Percentiles rank a stretch among this genome's conserved stretches.
Conservation (phyloP, 1,140 invertebrate species). For the Listronotus oregonensis region DNA sequence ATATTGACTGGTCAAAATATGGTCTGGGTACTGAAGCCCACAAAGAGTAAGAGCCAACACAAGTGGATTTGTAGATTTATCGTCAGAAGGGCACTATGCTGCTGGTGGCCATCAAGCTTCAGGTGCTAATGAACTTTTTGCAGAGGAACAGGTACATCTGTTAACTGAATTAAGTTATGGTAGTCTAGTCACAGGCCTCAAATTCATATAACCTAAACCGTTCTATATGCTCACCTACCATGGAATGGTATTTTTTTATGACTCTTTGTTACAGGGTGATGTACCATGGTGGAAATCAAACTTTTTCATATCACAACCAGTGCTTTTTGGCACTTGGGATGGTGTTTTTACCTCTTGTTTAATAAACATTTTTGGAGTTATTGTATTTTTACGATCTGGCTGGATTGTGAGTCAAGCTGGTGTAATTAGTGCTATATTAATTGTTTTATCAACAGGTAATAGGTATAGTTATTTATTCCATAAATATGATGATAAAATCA, state of each 20-base stretch:
- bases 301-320: constrained; percentile 90
- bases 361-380: constrained; percentile 96
- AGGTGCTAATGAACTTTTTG: constrained; percentile 84
- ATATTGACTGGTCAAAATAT: constrained; percentile 64
- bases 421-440: constrained; percentile 82
- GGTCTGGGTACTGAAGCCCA: constrained; percentile 59
- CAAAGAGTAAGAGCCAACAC: constrained; percentile 60
- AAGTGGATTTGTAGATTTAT: constrained; percentile 71
- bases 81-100: constrained; percentile 67
- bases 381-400: constrained; percentile 93
- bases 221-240: not conserved
- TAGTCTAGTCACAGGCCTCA: no score
- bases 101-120: constrained; percentile 81
- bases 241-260: not conserved
- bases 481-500: constrained; percentile 14
- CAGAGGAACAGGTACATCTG: constrained; percentile 75
- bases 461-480: not conserved
- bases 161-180: not conserved
- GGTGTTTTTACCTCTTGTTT: constrained; percentile 94
- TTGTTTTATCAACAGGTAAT: constrained; percentile 83
- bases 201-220: no score
- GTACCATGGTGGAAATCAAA: constrained; percentile 91
- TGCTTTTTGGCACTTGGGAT: constrained; percentile 97
- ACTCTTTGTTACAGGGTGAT: constrained; percentile 65
- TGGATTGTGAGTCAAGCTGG: constrained; percentile 97